phyloP scores from a whole-genome alignment of 2,113 vertebrate species.

The Rhinoderma darwinii region DNA sequence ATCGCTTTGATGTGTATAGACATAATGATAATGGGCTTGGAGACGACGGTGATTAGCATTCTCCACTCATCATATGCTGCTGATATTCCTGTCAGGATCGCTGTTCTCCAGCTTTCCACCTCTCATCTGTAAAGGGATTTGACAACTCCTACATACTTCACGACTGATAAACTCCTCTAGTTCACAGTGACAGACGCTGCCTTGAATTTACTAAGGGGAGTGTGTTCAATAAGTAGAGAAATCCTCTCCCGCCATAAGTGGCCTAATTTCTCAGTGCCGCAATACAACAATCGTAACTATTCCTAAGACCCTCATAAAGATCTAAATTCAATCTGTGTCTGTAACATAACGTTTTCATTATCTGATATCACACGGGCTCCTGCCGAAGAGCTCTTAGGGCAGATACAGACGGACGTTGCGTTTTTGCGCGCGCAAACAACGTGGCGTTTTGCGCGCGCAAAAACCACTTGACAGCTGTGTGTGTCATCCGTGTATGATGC shows the following conservation, averaged over 20 bases:
- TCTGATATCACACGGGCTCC: too few species aligned
- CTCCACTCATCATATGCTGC: constrained; percentile 19
- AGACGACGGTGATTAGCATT: constrained; percentile 20
- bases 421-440: too few species aligned
- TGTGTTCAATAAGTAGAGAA: neutral
- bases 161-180: neutral
- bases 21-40: constrained; percentile 13
- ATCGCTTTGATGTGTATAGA: constrained; percentile 33
- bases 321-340: neutral
- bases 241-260: neutral
- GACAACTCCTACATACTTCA: neutral
- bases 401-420: too few species aligned
- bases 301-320: neutral
- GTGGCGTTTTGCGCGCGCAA: too few species aligned
- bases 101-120: constrained; percentile 10
- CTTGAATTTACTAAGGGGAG: constrained; percentile 2
- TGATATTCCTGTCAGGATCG: constrained; percentile 7
- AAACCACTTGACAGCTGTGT: too few species aligned
- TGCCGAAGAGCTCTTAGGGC: too few species aligned
- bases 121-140: neutral
- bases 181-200: neutral
- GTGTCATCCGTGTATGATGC: too few species aligned
- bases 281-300: neutral
- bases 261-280: constrained; percentile 5
- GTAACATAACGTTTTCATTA: neutral